Evolutionary conservation across 1,140 invertebrate genomes (phyloP), one percentile per base, ranked within the genome.

Genomic region (Manduca sexta): DNA sequence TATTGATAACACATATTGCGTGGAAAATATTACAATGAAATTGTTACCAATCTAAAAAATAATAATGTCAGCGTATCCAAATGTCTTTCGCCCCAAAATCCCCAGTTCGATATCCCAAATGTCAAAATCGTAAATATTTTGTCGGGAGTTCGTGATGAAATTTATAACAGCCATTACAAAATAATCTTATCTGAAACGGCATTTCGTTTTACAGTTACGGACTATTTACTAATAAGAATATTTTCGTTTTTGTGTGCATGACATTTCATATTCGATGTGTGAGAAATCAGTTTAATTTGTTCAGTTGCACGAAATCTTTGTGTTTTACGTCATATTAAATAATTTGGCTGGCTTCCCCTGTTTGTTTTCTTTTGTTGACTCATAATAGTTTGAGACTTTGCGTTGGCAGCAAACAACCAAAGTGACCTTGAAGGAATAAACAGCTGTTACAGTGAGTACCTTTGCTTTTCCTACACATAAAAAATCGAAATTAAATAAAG

Each of bases 271-370:
- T 40, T 17, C 37, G 30, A n/a, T 45, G 46, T 48, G 50, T 49
- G 38, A 18, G 3, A 40, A 18, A 18, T n/a, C n/a, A 8, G 17
- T 26, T 37, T 60, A 70, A 50, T 73, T 69, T 66, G 52, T 46
- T 62, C 65, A 74, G 62, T 71, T 74, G 69, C 61, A 59, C 64
- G 62, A 66, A 65, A 64, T 67, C 64, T 74, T 66, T 58, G 67
- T 62, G 46, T 64, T 61, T 76, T 79, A 69, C 75, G 73, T 79
- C 75, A 79, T 47, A 53, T n/a, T 52, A 30, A 42, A 43, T 31
- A 43, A 43, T 43, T 43, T 34, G 43, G 30, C 15, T 26, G 43
- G 33, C 11, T 45, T 29, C 30, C 12, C n/a, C 30, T 43, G 41
- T 29, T 15, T 45, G 43, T 45, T 45, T 45, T 14, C 18, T 30